Base-by-base conservation (phyloP, 1,140 invertebrate species). In the Thalassaphorura encarpata region DNA sequence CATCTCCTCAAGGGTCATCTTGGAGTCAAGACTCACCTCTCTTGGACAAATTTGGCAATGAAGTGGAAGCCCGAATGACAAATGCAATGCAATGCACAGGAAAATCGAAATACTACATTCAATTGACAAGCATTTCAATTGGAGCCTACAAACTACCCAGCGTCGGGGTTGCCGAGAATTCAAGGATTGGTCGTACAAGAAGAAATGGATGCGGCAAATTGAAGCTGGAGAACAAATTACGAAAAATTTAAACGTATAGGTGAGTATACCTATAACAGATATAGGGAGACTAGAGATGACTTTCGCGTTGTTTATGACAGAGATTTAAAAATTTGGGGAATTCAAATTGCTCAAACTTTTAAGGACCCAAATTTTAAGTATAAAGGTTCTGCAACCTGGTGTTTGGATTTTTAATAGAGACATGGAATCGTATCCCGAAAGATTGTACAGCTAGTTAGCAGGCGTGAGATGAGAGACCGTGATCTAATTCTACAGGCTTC, bases 291-390 rank as follows among this genome's bases (percentile, higher is more conserved):
- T 18, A 42, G 48, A 33, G 28, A 45, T 16, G n/a, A 43, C 15
- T 45, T 6, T 27, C 41, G 31, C n/a, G 3, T 23, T 23, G 40
- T 57, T 4, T 36, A 52, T 24, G 39, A 42, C 6, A 2, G 11
- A 15, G 26, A 57, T 36, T 8, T 57, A 2, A 6, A 19, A 31
- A 3, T 16, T 15, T 52, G 48, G 55, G 55, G 24, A 29, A 6
- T 57, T 5, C 11, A 57, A 23, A 21, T 16, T 11, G 11, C 39
- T 21, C 11, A 13, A 27, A 45, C 27, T 29, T 52, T 57, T 57
- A 11, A 36, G n/a, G 33, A 36, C 33, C 49, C 55, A 11, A 24
- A 4, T 19, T 57, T 57, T 27, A 52, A 29, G 8, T 57, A 51
- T 23, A 29, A 4, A 8, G 55, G 48, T 4, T 19, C 23, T 16